Base-by-base conservation (phyloP, 2,888 invertebrate species). In the Epiblema foenella region DNA sequence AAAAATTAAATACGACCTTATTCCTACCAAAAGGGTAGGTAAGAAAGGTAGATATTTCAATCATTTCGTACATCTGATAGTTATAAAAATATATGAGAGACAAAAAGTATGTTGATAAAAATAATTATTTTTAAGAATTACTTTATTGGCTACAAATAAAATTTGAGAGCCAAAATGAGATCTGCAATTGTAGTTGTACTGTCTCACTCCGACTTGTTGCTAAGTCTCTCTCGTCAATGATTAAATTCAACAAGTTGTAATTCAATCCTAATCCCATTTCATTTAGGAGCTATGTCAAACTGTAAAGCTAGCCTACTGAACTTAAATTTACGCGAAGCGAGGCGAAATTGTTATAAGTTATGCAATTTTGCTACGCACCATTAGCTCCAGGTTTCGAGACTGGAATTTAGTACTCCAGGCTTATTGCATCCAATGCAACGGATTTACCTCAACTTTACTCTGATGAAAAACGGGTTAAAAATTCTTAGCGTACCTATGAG, bases 341-440 rank as follows among this genome's bases (percentile, higher is more conserved):
- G 84, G 88, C 62, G 87, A 90, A 90, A 90, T 91, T 89, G 89
- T 86, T 84, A 79, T 86, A 89, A 90, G 87, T 89, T 90, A 91
- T 90, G 88, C 89, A 90, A 89, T 91, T 88, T 82, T 77, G 77
- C 79, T 81, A 87, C 88, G 87, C 87, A 87, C 85, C 90, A 91
- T 90, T 91, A 90, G 88, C 85, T 81, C 60, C 83, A 81, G 82
- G 79, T 78, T 79, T 79, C 80, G 81, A 85, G 83, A 79, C 81
- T 78, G 83, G 85, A 84, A 84, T 86, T 87, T 85, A 86, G 82
- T 85, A 81, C 84, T 86, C 81, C 80, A 77, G 79, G 83, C 82
- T 83, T 82, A 87, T 84, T 87, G 86, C 88, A 87, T 75, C 81
- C 81, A 81, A 84, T 87, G 86, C 84, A 83, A 66, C 69, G 79